Conservation (phyloP, 2,797 vertebrate species). For the Macropus fuliginosus region DNA sequence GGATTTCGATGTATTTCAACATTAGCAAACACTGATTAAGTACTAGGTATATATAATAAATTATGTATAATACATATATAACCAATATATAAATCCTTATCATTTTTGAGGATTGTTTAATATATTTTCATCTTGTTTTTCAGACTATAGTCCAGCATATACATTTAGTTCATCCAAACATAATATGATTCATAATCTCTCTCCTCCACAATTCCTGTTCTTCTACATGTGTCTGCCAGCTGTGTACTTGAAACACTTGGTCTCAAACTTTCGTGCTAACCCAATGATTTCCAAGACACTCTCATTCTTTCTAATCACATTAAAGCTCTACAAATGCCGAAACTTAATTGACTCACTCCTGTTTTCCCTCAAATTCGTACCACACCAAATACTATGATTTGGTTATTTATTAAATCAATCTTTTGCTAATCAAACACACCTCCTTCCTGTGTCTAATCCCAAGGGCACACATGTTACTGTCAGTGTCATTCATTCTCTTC, state of each 20-base stretch:
- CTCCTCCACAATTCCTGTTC: not conserved
- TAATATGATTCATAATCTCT: not conserved
- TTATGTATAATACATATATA: not conserved
- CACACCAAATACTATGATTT: not conserved
- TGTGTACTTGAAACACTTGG: not conserved
- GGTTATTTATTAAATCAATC: not conserved
- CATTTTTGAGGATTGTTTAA: not conserved
- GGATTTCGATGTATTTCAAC: not conserved
- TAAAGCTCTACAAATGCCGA: not conserved
- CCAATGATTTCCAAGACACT: not conserved
- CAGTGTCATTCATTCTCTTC: not conserved
- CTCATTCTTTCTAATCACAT: not conserved
- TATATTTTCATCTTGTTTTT: not conserved
- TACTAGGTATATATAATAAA: not conserved
- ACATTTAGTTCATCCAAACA: not conserved
- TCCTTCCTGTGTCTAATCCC: not conserved
- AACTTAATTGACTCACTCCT: not conserved
- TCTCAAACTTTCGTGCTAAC: not conserved
- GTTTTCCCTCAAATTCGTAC: not conserved
- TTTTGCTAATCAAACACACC: not conserved
- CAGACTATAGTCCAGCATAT: not conserved
- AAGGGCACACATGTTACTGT: not conserved
- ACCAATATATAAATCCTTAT: not conserved
- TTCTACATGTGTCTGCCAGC: not conserved
- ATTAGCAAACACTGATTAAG: not conserved